phyloP scores from a whole-genome alignment of 2,797 vertebrate species.

The Danio kyathit region DNA sequence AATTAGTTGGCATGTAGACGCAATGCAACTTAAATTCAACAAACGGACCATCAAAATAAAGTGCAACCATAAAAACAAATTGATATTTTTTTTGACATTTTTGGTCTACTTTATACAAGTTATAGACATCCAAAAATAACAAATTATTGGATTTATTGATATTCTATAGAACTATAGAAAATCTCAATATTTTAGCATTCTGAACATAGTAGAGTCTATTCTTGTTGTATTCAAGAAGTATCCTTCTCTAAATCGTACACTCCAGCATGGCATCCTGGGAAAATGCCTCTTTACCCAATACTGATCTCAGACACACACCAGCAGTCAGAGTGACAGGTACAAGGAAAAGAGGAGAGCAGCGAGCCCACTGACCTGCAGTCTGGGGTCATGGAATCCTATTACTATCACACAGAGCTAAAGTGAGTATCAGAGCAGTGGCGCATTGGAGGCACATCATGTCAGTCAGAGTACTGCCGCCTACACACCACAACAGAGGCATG shows the following conservation, averaged over 20 bases:
- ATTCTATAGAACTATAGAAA: too few species aligned
- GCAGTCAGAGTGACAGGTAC: conserved; percentile 46
- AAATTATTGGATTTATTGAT: too few species aligned
- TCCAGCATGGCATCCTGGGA: background rate
- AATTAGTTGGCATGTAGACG: too few species aligned
- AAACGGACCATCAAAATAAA: too few species aligned
- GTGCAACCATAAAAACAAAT: too few species aligned
- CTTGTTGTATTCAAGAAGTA: background rate
- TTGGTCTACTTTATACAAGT: too few species aligned
- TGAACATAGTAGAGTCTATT: background rate
- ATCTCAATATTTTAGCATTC: background rate
- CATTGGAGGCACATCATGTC: conserved; percentile 10
- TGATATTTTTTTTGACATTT: too few species aligned
- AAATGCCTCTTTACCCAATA: conserved; percentile 31
- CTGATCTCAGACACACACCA: conserved; percentile 43
- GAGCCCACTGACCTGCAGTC: conserved; percentile 36
- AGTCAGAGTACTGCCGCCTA: conserved; percentile 9
- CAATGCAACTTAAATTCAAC: too few species aligned
- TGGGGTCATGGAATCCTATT: conserved; percentile 42
- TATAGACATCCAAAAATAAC: too few species aligned
- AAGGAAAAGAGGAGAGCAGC: conserved; percentile 30
- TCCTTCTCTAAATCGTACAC: background rate
- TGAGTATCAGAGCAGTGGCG: conserved; percentile 33
- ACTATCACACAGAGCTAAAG: conserved; percentile 46
- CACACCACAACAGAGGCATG: conserved; percentile 14